Evolutionary conservation across 2,113 vertebrate genomes (phyloP), one percentile per base, ranked within the genome.

Genomic region (Chaetodon trifascialis): DNA sequence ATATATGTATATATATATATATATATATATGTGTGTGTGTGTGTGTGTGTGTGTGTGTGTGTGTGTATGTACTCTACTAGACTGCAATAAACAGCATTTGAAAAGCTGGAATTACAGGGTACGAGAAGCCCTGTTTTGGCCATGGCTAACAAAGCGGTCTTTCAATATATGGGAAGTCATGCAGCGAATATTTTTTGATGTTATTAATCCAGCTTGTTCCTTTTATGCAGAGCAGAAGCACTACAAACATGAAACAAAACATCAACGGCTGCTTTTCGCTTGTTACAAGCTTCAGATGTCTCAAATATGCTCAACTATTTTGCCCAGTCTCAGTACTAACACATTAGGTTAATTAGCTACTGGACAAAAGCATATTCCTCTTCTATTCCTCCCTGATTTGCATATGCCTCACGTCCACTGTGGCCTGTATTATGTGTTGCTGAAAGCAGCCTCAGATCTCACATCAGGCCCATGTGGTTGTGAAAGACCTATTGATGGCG

Each of bases 401-500:
- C 56, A 21, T 55, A 81, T 74, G 59, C 63, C 56, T 78, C 65
- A 30, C 0, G 3, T 64, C 66, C 52, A 75, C 54, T 80, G 36
- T 36, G 2, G 36, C 11, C 63, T 5, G 11, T 52, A 55, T 70
- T 60, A 34, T 52, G n/a, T 56, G 46, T 58, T 17, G 36, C 60
- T 83, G 63, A 76, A 77, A 83, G 62, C 19, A 64, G 78, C 59
- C 60, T 88, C 23, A 72, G 71, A 78, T 75, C 77, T 79, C 66
- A 66, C 66, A 84, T 80, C 56, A 77, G 69, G 38, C 52, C 60
- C 44, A 40, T 80, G 67, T 76, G 76, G 88, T 70, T 81, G 81
- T 73, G 68, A 80, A 67, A 83, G 81, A 80, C 69, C 82, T 83
- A 66, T 64, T 87, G 80, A 85, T 80, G 68, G 49, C 19, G 58